phyloP scores from a whole-genome alignment of 2,113 vertebrate species.

The Upupa epops region DNA sequence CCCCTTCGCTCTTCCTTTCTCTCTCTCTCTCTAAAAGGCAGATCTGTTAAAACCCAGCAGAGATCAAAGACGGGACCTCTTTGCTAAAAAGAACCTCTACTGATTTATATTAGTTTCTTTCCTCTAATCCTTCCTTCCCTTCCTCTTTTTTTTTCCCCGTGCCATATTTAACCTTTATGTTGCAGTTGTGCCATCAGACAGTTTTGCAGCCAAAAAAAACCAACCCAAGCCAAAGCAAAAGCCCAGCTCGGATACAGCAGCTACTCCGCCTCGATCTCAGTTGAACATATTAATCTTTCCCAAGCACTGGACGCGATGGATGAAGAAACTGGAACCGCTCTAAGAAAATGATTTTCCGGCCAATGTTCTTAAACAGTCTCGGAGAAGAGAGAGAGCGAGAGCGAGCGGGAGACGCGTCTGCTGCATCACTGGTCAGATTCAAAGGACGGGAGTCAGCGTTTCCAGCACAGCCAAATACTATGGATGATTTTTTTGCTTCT shows the following conservation, averaged over 20 bases:
- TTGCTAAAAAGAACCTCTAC: slow-evolving; percentile 50
- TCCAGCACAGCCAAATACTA: slow-evolving; percentile 37
- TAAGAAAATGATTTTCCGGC: slow-evolving; percentile 21
- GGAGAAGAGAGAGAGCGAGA: slow-evolving; percentile 35
- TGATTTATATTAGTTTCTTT: slow-evolving; percentile 53
- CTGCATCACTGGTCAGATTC: slow-evolving; percentile 60
- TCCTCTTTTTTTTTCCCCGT: neutral
- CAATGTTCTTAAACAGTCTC: slow-evolving; percentile 49
- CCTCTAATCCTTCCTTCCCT: neutral
- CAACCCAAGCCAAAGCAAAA: slow-evolving; percentile 38
- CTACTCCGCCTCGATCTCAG: slow-evolving; percentile 36
- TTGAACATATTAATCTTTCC: slow-evolving; percentile 1
- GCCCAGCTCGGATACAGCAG: slow-evolving; percentile 60
- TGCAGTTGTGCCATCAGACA: slow-evolving; percentile 66
- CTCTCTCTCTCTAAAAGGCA: slow-evolving; percentile 7
- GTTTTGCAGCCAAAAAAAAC: slow-evolving; percentile 58
- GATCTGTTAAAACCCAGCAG: slow-evolving; percentile 44
- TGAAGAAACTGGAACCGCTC: slow-evolving; percentile 50
- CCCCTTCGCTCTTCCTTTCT: neutral
- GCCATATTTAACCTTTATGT: slow-evolving; percentile 69
- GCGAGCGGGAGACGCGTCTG: slow-evolving; percentile 35
- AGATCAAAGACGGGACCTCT: slow-evolving; percentile 53
- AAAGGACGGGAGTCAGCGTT: slow-evolving; percentile 50
- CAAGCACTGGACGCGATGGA: slow-evolving; percentile 47
- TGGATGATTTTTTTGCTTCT: slow-evolving; percentile 59